Evolutionary conservation across 2,113 vertebrate genomes (phyloP).

Genomic region (Channa maculata): DNA sequence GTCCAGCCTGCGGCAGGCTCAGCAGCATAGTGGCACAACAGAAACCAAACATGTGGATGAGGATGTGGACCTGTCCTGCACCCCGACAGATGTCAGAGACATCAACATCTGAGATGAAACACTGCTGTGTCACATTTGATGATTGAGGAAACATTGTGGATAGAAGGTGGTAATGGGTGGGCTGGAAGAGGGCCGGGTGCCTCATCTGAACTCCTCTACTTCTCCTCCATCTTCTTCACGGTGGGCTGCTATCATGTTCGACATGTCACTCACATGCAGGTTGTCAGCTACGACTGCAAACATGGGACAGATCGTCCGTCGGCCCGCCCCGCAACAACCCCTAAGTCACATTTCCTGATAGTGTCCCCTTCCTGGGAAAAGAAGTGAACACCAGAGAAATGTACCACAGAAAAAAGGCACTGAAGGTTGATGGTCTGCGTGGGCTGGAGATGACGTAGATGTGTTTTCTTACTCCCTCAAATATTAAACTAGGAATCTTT

Average conservation of each 20-base stretch:
- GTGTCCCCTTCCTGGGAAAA: slow-evolving; percentile 59
- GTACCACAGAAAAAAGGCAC: slow-evolving; percentile 58
- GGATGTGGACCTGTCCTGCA: slow-evolving; percentile 93
- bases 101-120: slow-evolving; percentile 90
- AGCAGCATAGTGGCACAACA: slow-evolving; percentile 85
- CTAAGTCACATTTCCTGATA: slow-evolving; percentile 57
- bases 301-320: slow-evolving; percentile 15
- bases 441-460: slow-evolving; percentile 82
- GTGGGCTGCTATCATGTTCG: slow-evolving; percentile 35
- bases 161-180: slow-evolving; percentile 14
- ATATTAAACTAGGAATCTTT: slow-evolving; percentile 88
- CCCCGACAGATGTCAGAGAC: slow-evolving; percentile 96
- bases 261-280: slow-evolving; percentile 26
- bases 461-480: slow-evolving; percentile 75
- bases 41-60: slow-evolving; percentile 93
- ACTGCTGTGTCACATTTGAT: neutral
- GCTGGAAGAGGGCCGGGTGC: slow-evolving; percentile 45
- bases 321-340: slow-evolving; percentile 14
- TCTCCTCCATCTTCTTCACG: slow-evolving; percentile 1
- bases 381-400: slow-evolving; percentile 53
- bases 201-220: slow-evolving; percentile 48
- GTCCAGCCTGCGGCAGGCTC: slow-evolving; percentile 94
- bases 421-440: slow-evolving; percentile 65
- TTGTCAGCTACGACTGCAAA: slow-evolving; percentile 24
- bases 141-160: slow-evolving; percentile 26